Base-by-base conservation (phyloP, 2,888 invertebrate genomes). In the Achlya flavicornis region DNA sequence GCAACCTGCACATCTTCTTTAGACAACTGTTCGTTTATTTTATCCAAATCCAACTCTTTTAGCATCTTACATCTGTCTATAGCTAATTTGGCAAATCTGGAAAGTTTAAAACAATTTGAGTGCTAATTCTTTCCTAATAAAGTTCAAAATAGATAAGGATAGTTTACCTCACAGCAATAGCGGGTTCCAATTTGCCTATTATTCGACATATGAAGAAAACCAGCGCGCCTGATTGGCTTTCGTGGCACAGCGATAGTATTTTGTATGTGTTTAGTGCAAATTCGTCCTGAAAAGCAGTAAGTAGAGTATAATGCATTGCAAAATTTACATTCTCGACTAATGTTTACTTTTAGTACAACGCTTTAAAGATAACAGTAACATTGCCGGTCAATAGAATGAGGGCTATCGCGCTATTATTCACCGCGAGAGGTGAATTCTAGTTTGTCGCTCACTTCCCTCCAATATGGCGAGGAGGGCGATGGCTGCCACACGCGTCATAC, bases 161-260 rank as follows among this genome's bases (percentile, higher is more conserved):
- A 10, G 66, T 80, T 66, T 66, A 92, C 92, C 90, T 83, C 0
- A 83, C 78, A 32, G 91, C 90, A 1, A 91, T 73, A 0, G 93
- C 83, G 0, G 93, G 91, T 63, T 96, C 96, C 79, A 96, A 88
- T 69, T 96, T 94, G 0, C 96, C 95, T 41, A 97, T 93, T 67
- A 97, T 96, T 33, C 95, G 95, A 59, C 96, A 95, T 46, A 95
- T 94, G 26, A 97, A 91, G 70, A 97, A 95, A 58, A 98, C 89
- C 14, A 97, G 90, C 0, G 96, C 93, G 0, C 97, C 97, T 19
- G 96, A 96, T 83, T 97, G 97, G 35, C 93, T 94, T 33, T 95
- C 94, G 81, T 95, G 96, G 16, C 96, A 96, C 48, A 96, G 94
- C 57, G 96, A 95, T 57, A 98, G 86, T 69, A 96, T 96, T 72